Base-by-base conservation (phyloP, 2,888 invertebrate species). In the Mesochorus sp. region DNA sequence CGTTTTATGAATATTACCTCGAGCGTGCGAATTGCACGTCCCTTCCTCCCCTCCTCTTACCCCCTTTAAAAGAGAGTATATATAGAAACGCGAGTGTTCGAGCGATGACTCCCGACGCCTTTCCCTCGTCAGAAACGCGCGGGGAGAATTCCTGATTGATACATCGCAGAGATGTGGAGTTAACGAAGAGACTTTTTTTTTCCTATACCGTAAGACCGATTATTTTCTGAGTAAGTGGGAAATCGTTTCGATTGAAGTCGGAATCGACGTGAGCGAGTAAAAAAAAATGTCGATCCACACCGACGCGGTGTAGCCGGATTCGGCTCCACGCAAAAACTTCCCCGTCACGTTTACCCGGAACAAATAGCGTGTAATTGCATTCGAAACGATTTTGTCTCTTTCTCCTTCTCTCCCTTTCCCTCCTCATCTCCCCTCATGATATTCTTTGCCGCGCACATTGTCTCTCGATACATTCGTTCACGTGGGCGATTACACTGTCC, bases 1-100 rank as follows among this genome's bases (percentile, higher is more conserved):
- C 83, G 80, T 84, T 85, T 88, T 87, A 88, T 89, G 87, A 88
- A 87, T 89, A 89, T 90, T 88, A 88, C 86, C 82, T 85, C 84
- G 88, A 89, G 86, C 90, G 90, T 90, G 90, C 88, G 90, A 90
- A 89, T 86, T 82, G 47, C 83, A 81, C 85, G 82, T 86, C n/a
- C n/a, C n/a, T 89, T 88, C 86, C 87, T 84, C 83, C n/a, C n/a
- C n/a, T n/a, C n/a, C n/a, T n/a, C n/a, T n/a, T n/a, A n/a, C n/a
- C n/a, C n/a, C n/a, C n/a, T n/a, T n/a, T n/a, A n/a, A n/a, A n/a
- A n/a, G 68, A 64, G 47, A 39, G 53, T 19, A 55, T 21, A 49
- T 57, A 19, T 39, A 34, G 19, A 72, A 82, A 82, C 81, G 80
- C 81, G 79, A 77, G 82, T 81, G 80, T n/a, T n/a, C 81, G 76